phyloP scores from a whole-genome alignment of 2,797 vertebrate species.

The Streptopelia turtur region DNA sequence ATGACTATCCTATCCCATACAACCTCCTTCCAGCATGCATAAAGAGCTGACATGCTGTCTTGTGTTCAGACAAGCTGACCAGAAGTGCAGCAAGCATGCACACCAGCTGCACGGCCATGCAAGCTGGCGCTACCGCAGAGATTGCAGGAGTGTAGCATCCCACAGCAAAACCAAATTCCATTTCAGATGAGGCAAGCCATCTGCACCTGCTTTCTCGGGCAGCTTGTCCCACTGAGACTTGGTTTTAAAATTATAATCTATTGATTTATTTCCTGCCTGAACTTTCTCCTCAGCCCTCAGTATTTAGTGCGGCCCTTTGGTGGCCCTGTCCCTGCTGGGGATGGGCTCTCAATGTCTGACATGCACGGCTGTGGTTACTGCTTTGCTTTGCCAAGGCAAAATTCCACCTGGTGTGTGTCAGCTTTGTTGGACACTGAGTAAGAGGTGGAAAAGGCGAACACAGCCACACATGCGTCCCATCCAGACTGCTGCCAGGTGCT shows the following conservation, averaged over 20 bases:
- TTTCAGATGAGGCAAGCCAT: neutral
- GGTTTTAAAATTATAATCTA: neutral
- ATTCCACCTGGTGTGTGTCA: neutral
- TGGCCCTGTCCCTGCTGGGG: neutral
- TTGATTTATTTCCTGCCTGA: neutral
- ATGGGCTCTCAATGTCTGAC: neutral
- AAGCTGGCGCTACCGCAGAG: neutral
- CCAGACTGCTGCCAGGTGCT: neutral
- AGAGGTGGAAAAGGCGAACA: neutral
- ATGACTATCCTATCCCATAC: too few species aligned
- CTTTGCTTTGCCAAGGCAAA: neutral
- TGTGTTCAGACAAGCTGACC: neutral
- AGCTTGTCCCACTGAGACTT: neutral
- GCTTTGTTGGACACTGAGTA: neutral
- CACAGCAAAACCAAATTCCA: neutral
- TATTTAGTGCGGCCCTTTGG: neutral
- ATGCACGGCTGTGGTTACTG: neutral
- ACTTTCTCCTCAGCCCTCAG: neutral
- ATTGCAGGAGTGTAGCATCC: neutral
- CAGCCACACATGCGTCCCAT: fast-evolving
- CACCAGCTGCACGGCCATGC: neutral
- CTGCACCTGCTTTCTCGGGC: neutral
- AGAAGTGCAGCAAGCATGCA: neutral
- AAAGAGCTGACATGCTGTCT: neutral
- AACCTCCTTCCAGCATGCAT: neutral